phyloP scores from a whole-genome alignment of 2,888 invertebrate genomes.

The Archips crataeganus region DNA sequence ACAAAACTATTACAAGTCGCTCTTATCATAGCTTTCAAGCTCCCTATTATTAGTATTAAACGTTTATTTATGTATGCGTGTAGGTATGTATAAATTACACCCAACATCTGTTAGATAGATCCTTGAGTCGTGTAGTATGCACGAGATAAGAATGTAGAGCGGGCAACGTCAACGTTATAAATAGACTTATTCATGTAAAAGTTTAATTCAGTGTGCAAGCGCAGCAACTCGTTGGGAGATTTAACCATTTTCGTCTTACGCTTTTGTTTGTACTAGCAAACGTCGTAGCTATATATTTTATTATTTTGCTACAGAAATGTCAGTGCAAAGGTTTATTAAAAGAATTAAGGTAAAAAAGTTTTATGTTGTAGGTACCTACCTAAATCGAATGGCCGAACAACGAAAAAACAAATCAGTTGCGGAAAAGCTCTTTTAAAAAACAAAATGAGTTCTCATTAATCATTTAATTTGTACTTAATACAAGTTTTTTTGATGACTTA shows the following conservation, averaged over 20 bases:
- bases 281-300: neutral
- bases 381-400: too few relatives aligned
- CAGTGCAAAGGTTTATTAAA: too few relatives aligned
- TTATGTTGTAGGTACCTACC: too few relatives aligned
- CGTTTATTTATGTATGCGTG: slow-evolving; percentile 30
- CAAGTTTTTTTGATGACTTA: too few relatives aligned
- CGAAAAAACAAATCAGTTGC: too few relatives aligned
- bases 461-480: too few relatives aligned
- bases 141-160: slow-evolving; percentile 81
- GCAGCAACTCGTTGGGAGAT: slow-evolving; percentile 48
- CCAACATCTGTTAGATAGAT: slow-evolving; percentile 69
- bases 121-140: slow-evolving; percentile 61
- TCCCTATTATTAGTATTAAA: slow-evolving; percentile 32
- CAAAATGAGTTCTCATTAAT: too few relatives aligned
- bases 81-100: slow-evolving; percentile 30
- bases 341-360: too few relatives aligned
- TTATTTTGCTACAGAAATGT: neutral
- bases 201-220: slow-evolving; percentile 67
- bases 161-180: slow-evolving; percentile 80
- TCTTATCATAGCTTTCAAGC: slow-evolving; percentile 31
- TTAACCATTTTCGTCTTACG: slow-evolving; percentile 22
- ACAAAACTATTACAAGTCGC: slow-evolving; percentile 27
- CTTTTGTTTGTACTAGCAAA: slow-evolving; percentile 10
- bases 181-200: slow-evolving; percentile 80
- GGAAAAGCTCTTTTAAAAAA: too few relatives aligned